Evolutionary conservation across 2,113 vertebrate genomes (phyloP), one percentile per base, ranked within the genome.

Genomic region (Phalacrocorax aristotelis): DNA sequence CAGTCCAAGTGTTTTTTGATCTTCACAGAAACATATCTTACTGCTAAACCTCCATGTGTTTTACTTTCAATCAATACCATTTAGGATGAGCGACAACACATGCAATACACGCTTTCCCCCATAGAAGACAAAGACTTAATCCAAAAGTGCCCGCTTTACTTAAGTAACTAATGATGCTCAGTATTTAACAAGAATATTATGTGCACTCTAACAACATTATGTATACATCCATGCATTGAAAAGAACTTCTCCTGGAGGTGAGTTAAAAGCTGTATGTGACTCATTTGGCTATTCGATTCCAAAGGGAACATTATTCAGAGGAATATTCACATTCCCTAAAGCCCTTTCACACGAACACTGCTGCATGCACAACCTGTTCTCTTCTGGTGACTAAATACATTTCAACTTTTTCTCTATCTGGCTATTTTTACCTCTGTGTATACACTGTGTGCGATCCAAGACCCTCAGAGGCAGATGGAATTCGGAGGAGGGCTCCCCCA

Each of bases 31-130:
- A 51, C 1, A 1, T 1, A 9, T 44, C 48, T 74, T 26, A 12
- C 25, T 32, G 7, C 9, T 42, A 78, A 61, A 48, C 13, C 29
- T 9, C 42, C 6, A 2, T 2, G 3, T n/a, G 26, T 21, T 75
- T 69, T 27, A 20, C 34, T 82, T 52, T 21, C 57, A 27, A 22
- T 38, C 62, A 23, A 9, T 54, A 34, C 13, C 30, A 40, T 2
- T 65, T 14, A n/a, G 52, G 32, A 48, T 13, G 38, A 78, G 48
- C 4, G 3, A 25, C 27, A 62, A 3, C 20, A 36, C 75, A 51
- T 0, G 15, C 7, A 2, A 22, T 1, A 20, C 8, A 3, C 2
- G 15, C 36, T 58, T 22, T 11, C 42, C 80, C 57, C 58, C 65
- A 11, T 0, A 62, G 57, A 26, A 71, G 29, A 96, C 76, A 94